Conservation (phyloP, 1,140 invertebrate genomes). For the Ips typographus region DNA sequence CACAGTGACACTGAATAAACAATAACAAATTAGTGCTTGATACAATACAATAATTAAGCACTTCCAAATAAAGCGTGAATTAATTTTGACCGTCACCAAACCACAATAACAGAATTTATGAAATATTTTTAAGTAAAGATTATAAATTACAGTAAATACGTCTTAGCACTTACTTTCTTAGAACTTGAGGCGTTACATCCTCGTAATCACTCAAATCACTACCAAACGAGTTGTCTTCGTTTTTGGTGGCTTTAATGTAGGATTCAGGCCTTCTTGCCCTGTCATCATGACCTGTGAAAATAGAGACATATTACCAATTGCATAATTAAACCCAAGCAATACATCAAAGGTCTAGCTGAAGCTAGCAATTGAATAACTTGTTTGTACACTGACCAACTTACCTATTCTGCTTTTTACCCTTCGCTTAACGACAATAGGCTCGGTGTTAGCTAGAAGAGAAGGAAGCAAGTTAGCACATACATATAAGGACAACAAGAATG, state of each 20-base stretch:
- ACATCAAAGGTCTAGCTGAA: no score
- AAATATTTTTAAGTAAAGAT: background rate
- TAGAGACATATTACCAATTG: slow-evolving; percentile 7
- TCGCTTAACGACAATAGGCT: slow-evolving; percentile 46
- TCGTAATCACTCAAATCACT: slow-evolving; percentile 64
- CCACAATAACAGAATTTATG: background rate
- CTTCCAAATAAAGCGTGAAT: slow-evolving; percentile 1
- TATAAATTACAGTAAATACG: background rate
- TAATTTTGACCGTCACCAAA: background rate
- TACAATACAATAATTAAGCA: slow-evolving; percentile 5
- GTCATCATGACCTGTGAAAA: slow-evolving; percentile 67
- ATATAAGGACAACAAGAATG: background rate
- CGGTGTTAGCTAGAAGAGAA: slow-evolving; percentile 31
- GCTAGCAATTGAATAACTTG: no score
- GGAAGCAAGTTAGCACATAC: slow-evolving; percentile 15
- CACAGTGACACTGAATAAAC: slow-evolving; percentile 10
- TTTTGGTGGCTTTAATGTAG: slow-evolving; percentile 86
- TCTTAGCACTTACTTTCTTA: slow-evolving; percentile 59
- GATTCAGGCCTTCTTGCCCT: slow-evolving; percentile 83
- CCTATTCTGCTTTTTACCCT: slow-evolving; percentile 50
- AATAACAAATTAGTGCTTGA: slow-evolving; percentile 4
- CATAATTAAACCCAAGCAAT: background rate
- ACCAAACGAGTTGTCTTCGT: slow-evolving; percentile 67
- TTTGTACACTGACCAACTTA: slow-evolving; percentile 37
- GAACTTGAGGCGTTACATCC: slow-evolving; percentile 58